phyloP scores from a whole-genome alignment of 2,113 vertebrate genomes.

The Desmodus rotundus region DNA sequence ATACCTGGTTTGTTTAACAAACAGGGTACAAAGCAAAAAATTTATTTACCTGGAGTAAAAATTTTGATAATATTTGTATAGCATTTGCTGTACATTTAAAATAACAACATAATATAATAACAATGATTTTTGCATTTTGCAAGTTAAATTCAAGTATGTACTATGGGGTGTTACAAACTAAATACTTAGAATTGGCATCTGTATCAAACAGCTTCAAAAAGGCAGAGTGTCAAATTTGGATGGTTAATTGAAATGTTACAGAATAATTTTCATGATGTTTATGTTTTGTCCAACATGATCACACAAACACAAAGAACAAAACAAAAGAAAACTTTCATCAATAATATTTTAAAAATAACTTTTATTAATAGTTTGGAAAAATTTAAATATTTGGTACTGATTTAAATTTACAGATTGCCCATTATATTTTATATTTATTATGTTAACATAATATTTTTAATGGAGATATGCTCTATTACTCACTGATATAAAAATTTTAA shows the following conservation, averaged over 20 bases:
- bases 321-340: neutral
- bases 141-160: slow-evolving; percentile 24
- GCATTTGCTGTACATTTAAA: neutral
- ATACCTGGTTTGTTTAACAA: neutral
- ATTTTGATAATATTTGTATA: neutral
- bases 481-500: neutral
- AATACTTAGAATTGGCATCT: neutral
- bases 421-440: neutral
- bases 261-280: neutral
- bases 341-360: neutral
- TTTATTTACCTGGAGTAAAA: neutral
- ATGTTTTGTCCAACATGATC: neutral
- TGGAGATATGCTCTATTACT: neutral
- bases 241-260: neutral
- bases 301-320: neutral
- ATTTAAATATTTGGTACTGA: neutral
- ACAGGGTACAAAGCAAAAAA: neutral
- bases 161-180: neutral
- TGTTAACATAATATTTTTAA: neutral
- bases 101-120: neutral
- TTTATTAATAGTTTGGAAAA: neutral
- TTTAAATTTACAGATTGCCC: neutral
- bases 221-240: neutral
- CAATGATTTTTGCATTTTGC: neutral
- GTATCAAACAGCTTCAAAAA: neutral